These are phyloP conservation scores for Enteromius thamalakanensis DNA, from an alignment of 2,797 vertebrate genomes.

Conservation along the genomic window DNA sequence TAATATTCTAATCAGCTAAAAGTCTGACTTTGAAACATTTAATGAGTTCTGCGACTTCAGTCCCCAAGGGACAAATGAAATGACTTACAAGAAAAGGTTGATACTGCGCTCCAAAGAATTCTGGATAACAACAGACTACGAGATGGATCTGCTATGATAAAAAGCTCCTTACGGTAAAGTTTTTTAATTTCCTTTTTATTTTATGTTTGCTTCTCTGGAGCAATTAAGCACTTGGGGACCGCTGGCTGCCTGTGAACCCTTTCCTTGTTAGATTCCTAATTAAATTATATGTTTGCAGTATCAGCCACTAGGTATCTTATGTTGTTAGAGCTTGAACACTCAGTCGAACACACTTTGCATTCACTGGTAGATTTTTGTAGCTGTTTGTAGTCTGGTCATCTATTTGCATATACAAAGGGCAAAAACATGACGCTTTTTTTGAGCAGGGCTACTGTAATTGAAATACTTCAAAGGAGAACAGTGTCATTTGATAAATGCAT, in stretches of 20 bases:
- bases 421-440: background rate
- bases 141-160: constrained; percentile 30
- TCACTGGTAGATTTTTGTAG: constrained; percentile 8
- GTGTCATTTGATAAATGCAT: constrained; percentile 31
- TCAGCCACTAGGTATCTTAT: constrained; percentile 16
- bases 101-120: constrained; percentile 7
- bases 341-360: background rate
- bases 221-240: constrained; percentile 25
- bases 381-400: constrained; percentile 15
- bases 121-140: constrained; percentile 17
- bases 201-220: constrained; percentile 28
- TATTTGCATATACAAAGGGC: background rate
- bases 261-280: constrained; percentile 43
- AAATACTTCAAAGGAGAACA: constrained; percentile 15
- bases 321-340: constrained; percentile 2
- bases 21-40: constrained; percentile 46
- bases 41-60: constrained; percentile 42
- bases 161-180: constrained; percentile 34
- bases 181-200: constrained; percentile 39
- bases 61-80: constrained; percentile 29
- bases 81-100: constrained; percentile 5
- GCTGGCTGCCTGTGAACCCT: constrained; percentile 26
- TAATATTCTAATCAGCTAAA: constrained; percentile 45
- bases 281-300: constrained; percentile 37
- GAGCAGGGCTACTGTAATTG: constrained; percentile 5